A percentile compares a stretch with the other conserved stretches of the same genome.
Evolutionary conservation across 2,888 invertebrate species (phyloP).

Genomic region (Drosophila paranaensis): DNA sequence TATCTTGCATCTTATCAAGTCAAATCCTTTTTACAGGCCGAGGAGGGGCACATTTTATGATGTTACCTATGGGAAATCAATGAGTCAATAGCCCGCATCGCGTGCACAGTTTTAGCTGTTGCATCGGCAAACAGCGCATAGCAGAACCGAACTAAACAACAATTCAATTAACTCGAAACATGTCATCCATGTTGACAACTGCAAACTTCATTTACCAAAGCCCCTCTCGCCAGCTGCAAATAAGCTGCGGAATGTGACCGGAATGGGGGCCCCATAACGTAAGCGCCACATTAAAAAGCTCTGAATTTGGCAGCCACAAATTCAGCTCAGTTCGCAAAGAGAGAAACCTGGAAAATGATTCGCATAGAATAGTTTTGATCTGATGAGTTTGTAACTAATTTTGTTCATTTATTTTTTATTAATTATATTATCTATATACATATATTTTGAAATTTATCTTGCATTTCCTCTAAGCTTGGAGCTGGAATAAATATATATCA

Average conservation of each 20-base stretch:
- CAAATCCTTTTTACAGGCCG: too few species aligned
- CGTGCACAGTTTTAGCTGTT: constrained; percentile 13
- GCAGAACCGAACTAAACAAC: constrained; percentile 42
- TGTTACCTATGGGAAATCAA: constrained; percentile 45
- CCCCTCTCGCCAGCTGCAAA: constrained; percentile 12
- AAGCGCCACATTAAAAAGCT: neutral
- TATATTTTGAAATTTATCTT: too few species aligned
- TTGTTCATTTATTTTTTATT: too few species aligned
- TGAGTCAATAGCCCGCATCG: constrained; percentile 47
- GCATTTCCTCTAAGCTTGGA: too few species aligned
- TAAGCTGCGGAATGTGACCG: neutral
- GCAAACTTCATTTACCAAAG: constrained; percentile 35
- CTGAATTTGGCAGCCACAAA: neutral
- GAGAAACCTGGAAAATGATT: too few species aligned
- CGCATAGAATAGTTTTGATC: too few species aligned
- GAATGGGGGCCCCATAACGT: neutral
- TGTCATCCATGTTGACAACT: constrained; percentile 35
- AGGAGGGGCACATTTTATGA: neutral
- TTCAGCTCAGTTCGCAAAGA: neutral
- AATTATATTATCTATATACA: too few species aligned
- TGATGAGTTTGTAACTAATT: too few species aligned
- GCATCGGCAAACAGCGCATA: constrained; percentile 23
- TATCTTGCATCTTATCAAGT: neutral
- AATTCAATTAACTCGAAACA: constrained; percentile 64
- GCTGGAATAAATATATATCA: too few species aligned